phyloP scores from a whole-genome alignment of 2,888 invertebrate species.

The Eulithis testata region DNA sequence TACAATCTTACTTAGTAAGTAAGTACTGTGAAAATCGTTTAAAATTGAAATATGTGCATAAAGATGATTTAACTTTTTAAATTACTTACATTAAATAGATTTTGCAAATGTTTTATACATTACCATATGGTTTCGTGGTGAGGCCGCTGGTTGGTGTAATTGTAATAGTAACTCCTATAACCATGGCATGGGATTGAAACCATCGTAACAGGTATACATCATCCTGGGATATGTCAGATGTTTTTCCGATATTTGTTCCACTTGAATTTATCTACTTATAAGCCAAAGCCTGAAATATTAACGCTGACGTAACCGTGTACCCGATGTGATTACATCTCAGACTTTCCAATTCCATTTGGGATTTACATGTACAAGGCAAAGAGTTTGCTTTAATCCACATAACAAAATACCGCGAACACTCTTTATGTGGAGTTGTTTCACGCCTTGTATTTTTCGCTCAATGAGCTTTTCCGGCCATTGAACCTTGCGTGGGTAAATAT shows the following conservation, averaged over 20 bases:
- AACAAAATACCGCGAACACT: conserved; percentile 13
- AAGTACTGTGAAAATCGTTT: too few species aligned
- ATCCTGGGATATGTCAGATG: not conserved
- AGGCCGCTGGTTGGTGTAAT: too few species aligned
- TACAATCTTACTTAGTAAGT: too few species aligned
- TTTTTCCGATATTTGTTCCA: not conserved
- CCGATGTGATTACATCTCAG: conserved; percentile 13
- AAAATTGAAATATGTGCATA: too few species aligned
- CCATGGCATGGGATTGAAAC: too few species aligned
- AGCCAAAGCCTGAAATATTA: not conserved
- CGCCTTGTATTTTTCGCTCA: conserved; percentile 21
- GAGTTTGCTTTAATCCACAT: conserved; percentile 12
- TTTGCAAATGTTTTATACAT: too few species aligned
- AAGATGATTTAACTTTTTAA: too few species aligned
- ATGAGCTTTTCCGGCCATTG: conserved; percentile 26
- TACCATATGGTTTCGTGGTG: too few species aligned
- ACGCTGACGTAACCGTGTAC: conserved; percentile 7
- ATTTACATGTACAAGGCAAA: conserved; percentile 18
- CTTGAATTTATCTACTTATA: not conserved
- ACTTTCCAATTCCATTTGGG: conserved; percentile 12
- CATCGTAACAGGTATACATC: too few species aligned
- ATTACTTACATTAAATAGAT: too few species aligned
- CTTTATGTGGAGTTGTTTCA: conserved; percentile 16
- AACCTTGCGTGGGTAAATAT: conserved; percentile 9
- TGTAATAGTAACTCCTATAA: too few species aligned